Base-by-base conservation (phyloP, 1,140 invertebrate genomes). In the Carposina sasakii region DNA sequence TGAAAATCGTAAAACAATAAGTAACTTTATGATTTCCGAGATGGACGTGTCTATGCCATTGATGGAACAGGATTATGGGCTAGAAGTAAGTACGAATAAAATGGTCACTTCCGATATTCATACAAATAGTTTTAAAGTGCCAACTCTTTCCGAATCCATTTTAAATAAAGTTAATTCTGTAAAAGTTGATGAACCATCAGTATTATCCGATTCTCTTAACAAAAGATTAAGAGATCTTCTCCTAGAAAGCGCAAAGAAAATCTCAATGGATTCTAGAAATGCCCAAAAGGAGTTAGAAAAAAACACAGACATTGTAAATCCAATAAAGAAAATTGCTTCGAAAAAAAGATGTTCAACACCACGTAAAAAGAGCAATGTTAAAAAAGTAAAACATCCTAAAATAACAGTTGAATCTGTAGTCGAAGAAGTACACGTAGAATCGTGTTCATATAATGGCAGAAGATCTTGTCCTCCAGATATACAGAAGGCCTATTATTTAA, bases 301-400 rank as follows among this genome's bases (percentile, higher is more conserved):
- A n/a, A n/a, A n/a, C n/a, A n/a, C n/a, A n/a, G n/a, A n/a, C n/a
- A n/a, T n/a, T n/a, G n/a, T n/a, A n/a, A n/a, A n/a, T n/a, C n/a
- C n/a, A n/a, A n/a, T n/a, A 39, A 59, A 53, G n/a, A 67, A 59
- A 48, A 10, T 40, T 20, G 19, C 41, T 33, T n/a, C n/a, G n/a
- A 76, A 53, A 40, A 81, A 72, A 41, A 60, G 75, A 21, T 76
- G 70, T 42, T 84, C 81, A 2, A 84, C 81, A 4, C 81, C 81
- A 17, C 65, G 63, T 19, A 79, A 79, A 52, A 67, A 57, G 6
- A 65, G 70, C 52, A 40, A 21, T 24, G 17, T 16, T 15, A 17
- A 16, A 4, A 46, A 23, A n/a, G n/a, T n/a, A n/a, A 56, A 59
- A 36, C 71, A 71, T 37, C 16, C 34, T 19, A 72, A 61, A 57